phyloP scores from a whole-genome alignment of 1,140 invertebrate species.

The Zaprionus ornatus region DNA sequence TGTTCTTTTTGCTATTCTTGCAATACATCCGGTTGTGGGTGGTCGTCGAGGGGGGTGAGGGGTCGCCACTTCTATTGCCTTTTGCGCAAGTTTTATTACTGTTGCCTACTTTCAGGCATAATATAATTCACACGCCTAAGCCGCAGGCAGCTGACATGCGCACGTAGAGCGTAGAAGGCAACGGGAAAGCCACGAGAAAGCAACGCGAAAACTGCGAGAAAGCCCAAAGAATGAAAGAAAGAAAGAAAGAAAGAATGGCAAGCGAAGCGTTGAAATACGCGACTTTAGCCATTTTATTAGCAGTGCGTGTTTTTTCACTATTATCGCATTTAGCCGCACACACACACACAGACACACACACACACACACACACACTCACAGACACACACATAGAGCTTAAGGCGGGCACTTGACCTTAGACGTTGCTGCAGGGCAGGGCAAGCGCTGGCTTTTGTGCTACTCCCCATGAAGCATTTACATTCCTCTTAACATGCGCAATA shows the following conservation, averaged over 20 bases:
- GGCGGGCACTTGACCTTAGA: constrained; percentile 64
- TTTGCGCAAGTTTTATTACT: constrained; percentile 76
- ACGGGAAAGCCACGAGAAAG: constrained; percentile 7
- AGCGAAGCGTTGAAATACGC: constrained; percentile 66
- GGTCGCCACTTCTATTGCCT: constrained; percentile 52
- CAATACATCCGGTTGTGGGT: constrained; percentile 53
- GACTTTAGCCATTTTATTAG: constrained; percentile 76
- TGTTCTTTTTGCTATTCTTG: constrained; percentile 45
- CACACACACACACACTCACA: neutral
- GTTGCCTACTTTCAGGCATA: constrained; percentile 75
- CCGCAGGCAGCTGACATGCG: constrained; percentile 76
- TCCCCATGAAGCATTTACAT: constrained; percentile 63
- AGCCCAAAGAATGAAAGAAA: constrained; percentile 9
- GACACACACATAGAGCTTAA: neutral
- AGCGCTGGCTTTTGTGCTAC: constrained; percentile 56
- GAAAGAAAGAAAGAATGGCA: constrained; percentile 2
- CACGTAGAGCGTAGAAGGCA: constrained; percentile 49
- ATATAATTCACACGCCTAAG: constrained; percentile 81
- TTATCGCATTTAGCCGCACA: constrained; percentile 58
- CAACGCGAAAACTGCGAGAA: neutral
- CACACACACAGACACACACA: constrained; percentile 1
- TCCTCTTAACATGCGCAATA: constrained; percentile 75
- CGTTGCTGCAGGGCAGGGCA: constrained; percentile 19
- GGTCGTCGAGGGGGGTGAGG: neutral
- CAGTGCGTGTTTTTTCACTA: constrained; percentile 81